Percentiles rank a stretch among this genome's conserved stretches.
These are phyloP conservation scores for Drosophila fulvimacula DNA, from an alignment of 2,888 invertebrate genomes.

Conservation along the genomic window DNA sequence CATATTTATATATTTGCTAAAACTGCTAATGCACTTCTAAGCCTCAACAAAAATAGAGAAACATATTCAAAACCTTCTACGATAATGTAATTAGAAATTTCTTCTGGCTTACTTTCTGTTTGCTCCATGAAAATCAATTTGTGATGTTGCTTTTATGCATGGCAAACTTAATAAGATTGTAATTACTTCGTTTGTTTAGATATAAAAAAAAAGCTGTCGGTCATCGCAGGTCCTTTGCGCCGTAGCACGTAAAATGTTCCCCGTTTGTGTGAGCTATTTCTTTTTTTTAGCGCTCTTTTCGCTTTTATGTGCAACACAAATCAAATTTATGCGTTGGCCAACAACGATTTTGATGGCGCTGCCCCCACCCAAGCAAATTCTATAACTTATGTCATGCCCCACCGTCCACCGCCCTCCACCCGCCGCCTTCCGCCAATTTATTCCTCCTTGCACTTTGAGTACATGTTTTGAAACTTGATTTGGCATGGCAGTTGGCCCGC, in stretches of 20 bases:
- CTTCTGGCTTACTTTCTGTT: not conserved
- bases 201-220: slow-evolving; percentile 25
- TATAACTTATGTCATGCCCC: slow-evolving; percentile 25
- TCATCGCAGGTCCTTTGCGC: slow-evolving; percentile 1
- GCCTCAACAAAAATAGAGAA: not conserved
- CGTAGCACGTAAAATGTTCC: slow-evolving; percentile 23
- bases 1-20: too few species aligned
- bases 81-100: not conserved
- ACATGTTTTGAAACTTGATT: slow-evolving; percentile 77
- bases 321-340: slow-evolving; percentile 76
- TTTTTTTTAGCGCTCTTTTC: slow-evolving; percentile 30
- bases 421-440: too few species aligned
- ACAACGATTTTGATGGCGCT: slow-evolving; percentile 62
- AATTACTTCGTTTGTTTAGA: slow-evolving; percentile 39
- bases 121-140: slow-evolving; percentile 36
- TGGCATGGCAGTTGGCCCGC: slow-evolving; percentile 21
- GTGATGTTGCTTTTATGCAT: slow-evolving; percentile 9
- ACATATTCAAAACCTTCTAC: not conserved
- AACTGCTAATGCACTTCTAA: not conserved
- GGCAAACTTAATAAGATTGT: slow-evolving; percentile 43
- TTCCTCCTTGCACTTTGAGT: slow-evolving; percentile 30
- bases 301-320: slow-evolving; percentile 70
- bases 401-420: too few species aligned
- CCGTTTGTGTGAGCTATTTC: slow-evolving; percentile 31
- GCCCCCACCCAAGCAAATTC: slow-evolving; percentile 24